phyloP scores from a whole-genome alignment of 2,797 vertebrate species.

The Pantherophis alleghaniensis region DNA sequence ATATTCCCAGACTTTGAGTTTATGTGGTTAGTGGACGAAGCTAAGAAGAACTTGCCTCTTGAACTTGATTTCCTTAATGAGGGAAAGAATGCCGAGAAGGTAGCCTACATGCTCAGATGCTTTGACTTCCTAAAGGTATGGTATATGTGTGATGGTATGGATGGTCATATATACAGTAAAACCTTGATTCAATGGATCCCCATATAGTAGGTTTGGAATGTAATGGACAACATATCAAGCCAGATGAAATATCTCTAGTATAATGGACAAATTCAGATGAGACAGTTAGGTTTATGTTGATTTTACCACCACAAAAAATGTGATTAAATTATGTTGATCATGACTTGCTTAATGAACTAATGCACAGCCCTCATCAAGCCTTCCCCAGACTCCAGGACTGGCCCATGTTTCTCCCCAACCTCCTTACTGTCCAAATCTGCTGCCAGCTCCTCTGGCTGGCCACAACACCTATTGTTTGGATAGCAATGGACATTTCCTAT shows the following conservation, averaged over 20 bases:
- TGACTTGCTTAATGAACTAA: neutral
- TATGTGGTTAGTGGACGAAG: conserved; percentile 97
- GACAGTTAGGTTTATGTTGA: neutral
- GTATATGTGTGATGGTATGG: neutral
- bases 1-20: conserved; percentile 96
- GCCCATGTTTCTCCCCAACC: too few species aligned
- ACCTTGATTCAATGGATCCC: neutral
- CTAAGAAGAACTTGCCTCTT: conserved; percentile 93
- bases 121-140: conserved; percentile 90
- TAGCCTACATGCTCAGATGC: conserved; percentile 83
- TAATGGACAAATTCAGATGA: neutral
- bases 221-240: neutral
- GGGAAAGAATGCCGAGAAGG: conserved; percentile 89
- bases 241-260: neutral
- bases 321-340: neutral
- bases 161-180: neutral
- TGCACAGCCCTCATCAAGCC: too few species aligned
- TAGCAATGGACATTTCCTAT: neutral
- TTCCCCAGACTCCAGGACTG: too few species aligned
- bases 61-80: conserved; percentile 96
- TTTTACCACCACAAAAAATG: neutral
- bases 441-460: too few species aligned
- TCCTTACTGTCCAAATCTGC: too few species aligned
- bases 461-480: neutral
- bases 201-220: neutral